phyloP scores from a whole-genome alignment of 2,888 invertebrate genomes.

The Apomyelois bistriatella region DNA sequence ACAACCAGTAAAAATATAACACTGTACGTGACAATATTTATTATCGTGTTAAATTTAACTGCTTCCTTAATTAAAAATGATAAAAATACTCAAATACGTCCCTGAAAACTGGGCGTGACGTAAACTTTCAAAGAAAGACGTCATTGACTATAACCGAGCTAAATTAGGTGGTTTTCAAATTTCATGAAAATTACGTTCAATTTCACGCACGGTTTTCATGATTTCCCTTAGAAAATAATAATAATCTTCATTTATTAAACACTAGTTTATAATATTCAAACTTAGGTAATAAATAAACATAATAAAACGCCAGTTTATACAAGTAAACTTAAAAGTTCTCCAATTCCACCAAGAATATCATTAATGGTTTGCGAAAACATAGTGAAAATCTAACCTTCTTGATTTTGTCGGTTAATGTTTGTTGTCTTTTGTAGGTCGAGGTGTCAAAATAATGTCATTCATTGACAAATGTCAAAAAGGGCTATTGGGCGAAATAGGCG shows the following conservation, averaged over 20 bases:
- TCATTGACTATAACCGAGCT: constrained; percentile 53
- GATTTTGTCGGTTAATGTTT: constrained; percentile 29
- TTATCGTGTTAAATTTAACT: constrained; percentile 19
- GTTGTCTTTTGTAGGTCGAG: constrained; percentile 28
- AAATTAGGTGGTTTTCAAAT: constrained; percentile 36
- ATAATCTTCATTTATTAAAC: too few relatives aligned
- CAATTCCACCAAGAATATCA: too few relatives aligned
- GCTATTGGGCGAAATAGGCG: constrained; percentile 46
- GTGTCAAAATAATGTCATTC: constrained; percentile 52
- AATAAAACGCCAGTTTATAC: too few relatives aligned
- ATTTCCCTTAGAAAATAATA: neutral
- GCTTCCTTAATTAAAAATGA: constrained; percentile 42
- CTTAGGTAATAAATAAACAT: too few relatives aligned
- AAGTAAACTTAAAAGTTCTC: too few relatives aligned
- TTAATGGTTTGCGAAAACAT: neutral
- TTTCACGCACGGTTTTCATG: neutral
- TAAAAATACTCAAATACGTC: constrained; percentile 68
- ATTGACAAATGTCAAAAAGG: constrained; percentile 66
- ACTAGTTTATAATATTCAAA: too few relatives aligned
- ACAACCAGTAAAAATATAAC: constrained; percentile 15
- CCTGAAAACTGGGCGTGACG: constrained; percentile 74
- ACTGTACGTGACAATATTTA: neutral
- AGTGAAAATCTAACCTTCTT: neutral
- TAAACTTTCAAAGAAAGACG: constrained; percentile 50
- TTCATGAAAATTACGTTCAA: constrained; percentile 2